Evolutionary conservation across 2,888 invertebrate genomes (phyloP), one percentile per base, ranked within the genome.

Genomic region (Agrochola litura): DNA sequence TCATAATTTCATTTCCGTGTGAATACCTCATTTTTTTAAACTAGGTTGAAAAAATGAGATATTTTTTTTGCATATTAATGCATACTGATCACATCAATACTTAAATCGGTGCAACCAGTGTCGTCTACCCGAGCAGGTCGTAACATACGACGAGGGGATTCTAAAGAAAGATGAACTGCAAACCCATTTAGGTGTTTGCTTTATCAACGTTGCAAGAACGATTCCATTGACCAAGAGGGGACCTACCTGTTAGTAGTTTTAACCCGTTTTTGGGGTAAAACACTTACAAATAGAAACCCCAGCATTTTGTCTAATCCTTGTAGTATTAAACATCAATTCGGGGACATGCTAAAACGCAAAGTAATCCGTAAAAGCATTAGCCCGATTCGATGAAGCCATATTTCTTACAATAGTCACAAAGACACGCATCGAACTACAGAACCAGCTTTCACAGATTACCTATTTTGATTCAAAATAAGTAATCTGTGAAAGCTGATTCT

Each of bases 401-500:
- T 37, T 12, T 46, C 30, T 14, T 30, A 19, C 41, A 49, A 19
- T 14, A 25, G 43, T 49, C 41, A 37, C 52, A 22, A 52, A 52
- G 37, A 16, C 37, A n/a, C 52, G 1, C 68, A 16, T 68, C 10
- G 52, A 54, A 10, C 37, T 10, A 3, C 67, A 67, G 67, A 67
- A 52, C 52, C 70, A 77, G 69, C 82, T 78, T 82, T 82, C 78
- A 82, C 71, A 82, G 71, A 74, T 78, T 82, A 77, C 56, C 49
- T 74, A 78, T 71, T 61, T 61, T 8, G 4, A 14, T 0, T 16
- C 22, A 66, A 41, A 71, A 65, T 68, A 74, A 68, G 70, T 72
- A 72, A 72, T 72, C 68, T 82, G 49, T 82, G 71, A 82, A 82
- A 78, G 78, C 77, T 68, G 78, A 60, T 74, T 49, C 66, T 56